Evolutionary conservation across 2,113 vertebrate genomes (phyloP).

Genomic region (Lophius piscatorius): DNA sequence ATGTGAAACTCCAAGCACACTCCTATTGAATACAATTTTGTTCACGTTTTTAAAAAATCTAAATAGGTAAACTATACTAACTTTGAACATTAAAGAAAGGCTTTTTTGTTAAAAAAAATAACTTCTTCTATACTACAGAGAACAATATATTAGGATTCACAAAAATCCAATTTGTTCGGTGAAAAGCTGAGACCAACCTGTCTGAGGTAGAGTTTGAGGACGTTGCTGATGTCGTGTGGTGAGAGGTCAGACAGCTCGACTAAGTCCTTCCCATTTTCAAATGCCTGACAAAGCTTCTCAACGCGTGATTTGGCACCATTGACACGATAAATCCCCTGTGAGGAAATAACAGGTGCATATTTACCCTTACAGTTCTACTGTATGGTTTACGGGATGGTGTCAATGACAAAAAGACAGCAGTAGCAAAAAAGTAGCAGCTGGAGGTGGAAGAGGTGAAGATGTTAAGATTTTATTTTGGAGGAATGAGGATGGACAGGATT

Average conservation of each 20-base stretch:
- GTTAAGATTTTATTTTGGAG: too few species aligned
- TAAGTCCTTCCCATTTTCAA: conserved; percentile 97
- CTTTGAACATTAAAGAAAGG: too few species aligned
- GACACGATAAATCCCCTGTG: conserved; percentile 95
- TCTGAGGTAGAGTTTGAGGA: conserved; percentile 95
- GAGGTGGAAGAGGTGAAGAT: too few species aligned
- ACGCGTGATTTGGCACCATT: conserved; percentile 96
- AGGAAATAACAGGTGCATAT: not conserved
- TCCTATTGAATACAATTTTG: too few species aligned
- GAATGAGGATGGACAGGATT: too few species aligned
- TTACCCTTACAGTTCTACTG: not conserved
- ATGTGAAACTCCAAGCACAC: not conserved
- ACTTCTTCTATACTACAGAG: not conserved
- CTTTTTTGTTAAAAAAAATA: too few species aligned
- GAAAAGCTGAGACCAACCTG: conserved; percentile 80
- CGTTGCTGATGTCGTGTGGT: conserved; percentile 96
- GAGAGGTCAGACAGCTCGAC: conserved; percentile 94
- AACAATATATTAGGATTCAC: too few species aligned
- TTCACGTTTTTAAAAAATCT: too few species aligned
- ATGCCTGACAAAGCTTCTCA: conserved; percentile 96
- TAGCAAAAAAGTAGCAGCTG: too few species aligned
- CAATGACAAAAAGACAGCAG: too few species aligned
- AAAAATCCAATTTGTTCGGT: not conserved
- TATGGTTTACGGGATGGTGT: too few species aligned
- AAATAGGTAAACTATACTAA: too few species aligned